These are phyloP conservation scores for Propithecus deckenii DNA, from an alignment of 2,797 vertebrate species.

Conservation along the genomic window DNA sequence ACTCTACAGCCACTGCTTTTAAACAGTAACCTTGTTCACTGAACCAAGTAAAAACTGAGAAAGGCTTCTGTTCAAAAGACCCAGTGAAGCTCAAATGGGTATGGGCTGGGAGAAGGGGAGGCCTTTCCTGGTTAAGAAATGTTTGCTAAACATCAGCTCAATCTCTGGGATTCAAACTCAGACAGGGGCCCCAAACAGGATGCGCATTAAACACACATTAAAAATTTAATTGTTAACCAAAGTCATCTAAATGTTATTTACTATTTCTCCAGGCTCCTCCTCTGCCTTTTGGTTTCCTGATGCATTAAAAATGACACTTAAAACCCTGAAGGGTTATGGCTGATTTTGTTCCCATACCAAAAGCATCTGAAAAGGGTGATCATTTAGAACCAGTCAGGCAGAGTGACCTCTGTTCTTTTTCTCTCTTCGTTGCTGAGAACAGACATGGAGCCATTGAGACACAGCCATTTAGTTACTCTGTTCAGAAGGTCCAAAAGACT, in stretches of 20 bases:
- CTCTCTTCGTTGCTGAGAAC: not conserved
- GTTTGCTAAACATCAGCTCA: constrained; percentile 45
- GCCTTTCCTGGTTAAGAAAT: constrained; percentile 61
- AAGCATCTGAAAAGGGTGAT: not conserved
- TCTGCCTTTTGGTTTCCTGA: constrained; percentile 15
- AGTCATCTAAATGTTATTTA: not conserved
- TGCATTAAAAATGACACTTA: constrained; percentile 34
- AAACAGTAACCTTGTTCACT: constrained; percentile 80
- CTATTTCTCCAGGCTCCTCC: not conserved
- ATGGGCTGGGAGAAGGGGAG: not conserved
- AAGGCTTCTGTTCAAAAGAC: constrained; percentile 77
- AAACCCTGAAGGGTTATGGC: constrained; percentile 13
- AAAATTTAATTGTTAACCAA: not conserved
- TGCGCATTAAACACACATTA: not conserved
- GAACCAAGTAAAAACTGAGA: constrained; percentile 80
- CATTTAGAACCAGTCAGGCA: constrained; percentile 50
- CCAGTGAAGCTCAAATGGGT: constrained; percentile 72
- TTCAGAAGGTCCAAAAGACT: not conserved
- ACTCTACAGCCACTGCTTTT: constrained; percentile 63
- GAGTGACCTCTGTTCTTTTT: constrained; percentile 23
- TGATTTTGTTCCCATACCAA: constrained; percentile 28
- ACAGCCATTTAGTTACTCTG: not conserved
- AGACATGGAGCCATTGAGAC: not conserved
- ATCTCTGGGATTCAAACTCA: constrained; percentile 31
- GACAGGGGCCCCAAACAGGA: not conserved